Conservation (phyloP, 2,113 vertebrate genomes). For the Bagarius yarrelli region DNA sequence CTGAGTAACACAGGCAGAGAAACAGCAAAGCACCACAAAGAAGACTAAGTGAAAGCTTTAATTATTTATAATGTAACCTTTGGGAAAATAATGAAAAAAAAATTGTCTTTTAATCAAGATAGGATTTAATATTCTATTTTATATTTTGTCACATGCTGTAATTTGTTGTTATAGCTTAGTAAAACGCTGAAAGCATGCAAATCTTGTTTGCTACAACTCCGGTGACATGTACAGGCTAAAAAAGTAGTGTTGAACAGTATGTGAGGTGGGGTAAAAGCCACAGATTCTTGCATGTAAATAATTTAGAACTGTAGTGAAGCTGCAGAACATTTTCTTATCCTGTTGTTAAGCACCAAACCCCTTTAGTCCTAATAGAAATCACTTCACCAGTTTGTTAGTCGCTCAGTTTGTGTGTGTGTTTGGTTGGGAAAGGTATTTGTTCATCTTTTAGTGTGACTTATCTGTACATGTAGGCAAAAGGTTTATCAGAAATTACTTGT, state of each 20-base stretch:
- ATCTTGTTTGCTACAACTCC: not conserved
- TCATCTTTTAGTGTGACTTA: constrained; percentile 9
- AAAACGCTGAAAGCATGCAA: not conserved
- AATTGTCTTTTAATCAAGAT: too few relatives aligned
- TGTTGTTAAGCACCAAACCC: constrained; percentile 40
- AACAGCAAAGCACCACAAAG: constrained; percentile 2
- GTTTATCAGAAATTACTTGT: constrained; percentile 21
- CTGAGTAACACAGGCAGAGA: not conserved
- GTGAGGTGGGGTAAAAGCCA: constrained; percentile 9
- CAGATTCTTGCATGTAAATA: constrained; percentile 60
- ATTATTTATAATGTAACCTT: constrained; percentile 23
- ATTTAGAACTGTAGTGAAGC: constrained; percentile 58
- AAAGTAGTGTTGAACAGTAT: not conserved
- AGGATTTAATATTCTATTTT: too few relatives aligned
- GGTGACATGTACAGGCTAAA: not conserved
- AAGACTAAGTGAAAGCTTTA: not conserved
- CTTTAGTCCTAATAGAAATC: constrained; percentile 14
- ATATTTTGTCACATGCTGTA: not conserved
- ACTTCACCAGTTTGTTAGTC: constrained; percentile 48
- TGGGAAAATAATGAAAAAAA: not conserved
- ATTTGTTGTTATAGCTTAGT: not conserved
- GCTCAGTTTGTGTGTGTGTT: not conserved
- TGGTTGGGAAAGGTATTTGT: not conserved
- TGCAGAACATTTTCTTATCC: constrained; percentile 44
- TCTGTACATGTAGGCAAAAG: constrained; percentile 14